Base-by-base conservation (phyloP, 2,888 invertebrate species). In the Teinopalpus imperialis region DNA sequence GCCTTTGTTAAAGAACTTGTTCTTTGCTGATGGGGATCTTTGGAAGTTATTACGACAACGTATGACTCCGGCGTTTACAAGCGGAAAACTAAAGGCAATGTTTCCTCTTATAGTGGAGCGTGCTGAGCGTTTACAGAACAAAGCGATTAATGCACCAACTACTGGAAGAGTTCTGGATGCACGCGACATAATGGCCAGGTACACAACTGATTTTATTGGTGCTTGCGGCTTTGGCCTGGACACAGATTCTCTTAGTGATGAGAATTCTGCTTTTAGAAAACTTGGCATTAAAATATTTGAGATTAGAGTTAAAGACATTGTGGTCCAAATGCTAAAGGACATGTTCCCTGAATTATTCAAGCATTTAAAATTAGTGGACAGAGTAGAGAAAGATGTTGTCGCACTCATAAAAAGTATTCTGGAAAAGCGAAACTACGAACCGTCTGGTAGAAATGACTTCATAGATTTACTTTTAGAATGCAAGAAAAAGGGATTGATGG, bases 21-120 rank as follows among this genome's bases (percentile, higher is more conserved):
- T 79, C 51, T 73, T 73, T 39, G 69, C 66, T 3, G 78, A 80
- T 26, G 77, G 77, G 0, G 80, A 79, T 52, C 32, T 66, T 27
- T 77, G 78, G 80, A 61, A 67, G 20, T 55, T 78, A 48, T 54
- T 79, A 49, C 63, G 80, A 7, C 74, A 77, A 55, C 73, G 75
- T 36, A 67, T 77, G 65, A 74, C 75, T 9, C 73, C 75, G 1
- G 69, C 74, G 1, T 78, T 78, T 54, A 68, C 76, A 1, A 69
- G 69, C 46, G 73, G 69, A 40, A 78, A 77, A 26, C 20, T 16
- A 16, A 16, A 16, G 16, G 16, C 16, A 16, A 16, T 16, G 29
- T 34, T 34, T 12, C 37, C 37, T 9, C 20, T 40, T 8, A 40
- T 40, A 2, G 29, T 30, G 2, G 40, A 30, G 7, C 23, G 30